Conservation (phyloP, 2,797 vertebrate species). For the Danio kyathit region DNA sequence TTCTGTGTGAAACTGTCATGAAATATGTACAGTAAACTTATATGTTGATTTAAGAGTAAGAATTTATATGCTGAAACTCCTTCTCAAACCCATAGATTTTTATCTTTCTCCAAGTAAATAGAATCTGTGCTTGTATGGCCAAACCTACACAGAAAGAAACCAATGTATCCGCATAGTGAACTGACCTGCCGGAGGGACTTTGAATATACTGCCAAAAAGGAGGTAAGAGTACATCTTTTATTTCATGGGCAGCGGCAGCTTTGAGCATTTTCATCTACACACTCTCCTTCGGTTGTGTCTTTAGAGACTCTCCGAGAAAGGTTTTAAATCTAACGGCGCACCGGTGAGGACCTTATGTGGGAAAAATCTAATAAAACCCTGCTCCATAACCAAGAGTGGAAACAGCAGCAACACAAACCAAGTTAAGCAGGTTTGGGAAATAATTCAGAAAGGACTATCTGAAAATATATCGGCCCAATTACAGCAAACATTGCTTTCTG, state of each 20-base stretch:
- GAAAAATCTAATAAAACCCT: conserved; percentile 49
- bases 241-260: neutral
- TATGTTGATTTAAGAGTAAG: too few relatives aligned
- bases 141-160: conserved; percentile 17
- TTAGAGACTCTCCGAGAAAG: conserved; percentile 29
- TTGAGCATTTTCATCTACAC: conserved; percentile 1
- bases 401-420: conserved; percentile 19
- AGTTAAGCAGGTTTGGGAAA: conserved; percentile 10
- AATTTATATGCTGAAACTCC: too few relatives aligned
- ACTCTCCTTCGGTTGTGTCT: conserved; percentile 26
- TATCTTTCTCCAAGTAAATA: neutral
- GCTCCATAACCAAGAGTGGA: conserved; percentile 47
- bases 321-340: conserved; percentile 42
- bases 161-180: neutral
- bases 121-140: neutral
- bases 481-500: neutral
- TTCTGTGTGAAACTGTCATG: too few relatives aligned
- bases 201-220: conserved; percentile 10
- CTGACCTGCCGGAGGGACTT: neutral
- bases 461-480: conserved; percentile 13
- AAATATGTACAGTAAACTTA: too few relatives aligned
- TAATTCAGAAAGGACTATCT: neutral
- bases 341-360: conserved; percentile 28
- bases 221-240: conserved; percentile 8
- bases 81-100: neutral